Evolutionary conservation across 2,797 vertebrate genomes (phyloP), one percentile per base, ranked within the genome.

Genomic region (Enteromius paludinosus): DNA sequence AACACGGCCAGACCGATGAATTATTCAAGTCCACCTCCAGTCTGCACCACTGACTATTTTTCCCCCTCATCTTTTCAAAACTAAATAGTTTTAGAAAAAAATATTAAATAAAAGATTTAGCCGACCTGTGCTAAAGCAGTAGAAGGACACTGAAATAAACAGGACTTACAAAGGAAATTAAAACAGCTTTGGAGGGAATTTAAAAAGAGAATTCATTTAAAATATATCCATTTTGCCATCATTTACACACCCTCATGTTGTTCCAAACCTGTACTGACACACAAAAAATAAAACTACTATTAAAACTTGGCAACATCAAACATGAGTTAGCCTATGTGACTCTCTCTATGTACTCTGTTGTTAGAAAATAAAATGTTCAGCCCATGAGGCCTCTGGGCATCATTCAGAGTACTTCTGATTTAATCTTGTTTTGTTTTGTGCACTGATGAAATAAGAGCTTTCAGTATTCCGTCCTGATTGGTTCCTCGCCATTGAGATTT

Each of bases 1-100:
- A 86, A 86, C 87, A 88, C 49, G 72, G 85, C 80, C 82, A 79
- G 78, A 65, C 69, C 30, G 66, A 90, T 88, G 83, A 85, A 87
- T 88, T 84, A 88, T 89, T 88, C 79, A 89, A 86, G 74, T 82
- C 75, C 84, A 83, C 54, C 78, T 84, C 83, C 83, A 86, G 85
- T 83, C 78, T 87, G 75, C 75, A 86, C 61, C 83, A 41, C 83
- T 82, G 80, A 83, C 83, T 73, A 85, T 83, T 86, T 84, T 83
- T 59, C 66, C 66, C 66, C 76, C 66, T 64, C 72, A 75, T 88
- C 78, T 86, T 65, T 79, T 83, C 74, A 82, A 49, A 83, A 73
- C 81, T 83, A 84, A 88, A 86, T 83, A 52, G 72, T 79, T 83
- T 79, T 54, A 49, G 66, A 78, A 86, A 81, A 75, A 72, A 79